Percentiles rank a stretch among this genome's conserved stretches.
phyloP scores from a whole-genome alignment of 2,888 invertebrate species.

The Beris morrisii region DNA sequence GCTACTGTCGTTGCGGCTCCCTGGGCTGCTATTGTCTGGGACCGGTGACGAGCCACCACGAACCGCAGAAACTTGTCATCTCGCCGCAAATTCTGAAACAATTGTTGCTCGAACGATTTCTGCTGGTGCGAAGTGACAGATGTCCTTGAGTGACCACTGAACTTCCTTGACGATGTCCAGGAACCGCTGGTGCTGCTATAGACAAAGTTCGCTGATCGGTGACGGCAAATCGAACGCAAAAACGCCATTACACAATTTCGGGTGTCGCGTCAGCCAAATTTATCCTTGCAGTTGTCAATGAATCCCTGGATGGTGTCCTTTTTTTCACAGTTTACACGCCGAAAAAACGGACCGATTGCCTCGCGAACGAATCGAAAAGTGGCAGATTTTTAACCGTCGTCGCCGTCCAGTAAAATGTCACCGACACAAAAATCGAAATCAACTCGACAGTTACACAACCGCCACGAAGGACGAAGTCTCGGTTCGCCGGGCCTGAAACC shows the following conservation, averaged over 20 bases:
- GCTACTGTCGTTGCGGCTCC: conserved; percentile 9
- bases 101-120: conserved; percentile 31
- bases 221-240: conserved; percentile 54
- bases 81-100: conserved; percentile 34
- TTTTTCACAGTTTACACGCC: neutral
- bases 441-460: no score
- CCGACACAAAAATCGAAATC: no score
- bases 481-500: no score
- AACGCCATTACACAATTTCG: conserved; percentile 54
- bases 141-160: conserved; percentile 5
- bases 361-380: no score
- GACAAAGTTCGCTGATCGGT: conserved; percentile 45
- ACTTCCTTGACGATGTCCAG: conserved; percentile 16
- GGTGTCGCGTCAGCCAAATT: conserved; percentile 10
- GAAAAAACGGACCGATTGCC: no score
- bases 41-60: conserved; percentile 34
- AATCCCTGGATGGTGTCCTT: neutral
- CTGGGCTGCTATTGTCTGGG: conserved; percentile 15
- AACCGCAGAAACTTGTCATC: conserved; percentile 33
- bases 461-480: no score
- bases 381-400: no score
- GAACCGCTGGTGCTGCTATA: conserved; percentile 39
- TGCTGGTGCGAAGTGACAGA: neutral
- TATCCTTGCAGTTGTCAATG: conserved; percentile 5
- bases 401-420: no score